Evolutionary conservation across 2,797 vertebrate genomes (phyloP).

Genomic region (Cryptoblepharus egeriae): DNA sequence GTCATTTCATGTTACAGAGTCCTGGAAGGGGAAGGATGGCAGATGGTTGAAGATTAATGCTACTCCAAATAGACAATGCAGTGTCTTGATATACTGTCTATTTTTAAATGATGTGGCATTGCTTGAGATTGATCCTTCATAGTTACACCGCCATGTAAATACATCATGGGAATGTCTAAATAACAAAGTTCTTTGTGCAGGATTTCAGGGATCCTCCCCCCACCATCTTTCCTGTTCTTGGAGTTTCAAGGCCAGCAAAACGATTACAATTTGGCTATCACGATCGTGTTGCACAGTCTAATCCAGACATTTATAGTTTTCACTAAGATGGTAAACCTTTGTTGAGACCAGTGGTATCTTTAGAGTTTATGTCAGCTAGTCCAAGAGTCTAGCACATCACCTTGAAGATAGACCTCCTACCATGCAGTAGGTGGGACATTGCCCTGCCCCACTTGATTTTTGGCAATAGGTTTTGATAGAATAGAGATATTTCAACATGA

Average conservation of each 20-base stretch:
- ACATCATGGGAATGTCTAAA: not conserved
- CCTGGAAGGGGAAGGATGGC: constrained; percentile 1
- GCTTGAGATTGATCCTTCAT: constrained; percentile 27
- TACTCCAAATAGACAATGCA: constrained; percentile 1
- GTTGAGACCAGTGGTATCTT: too few species aligned
- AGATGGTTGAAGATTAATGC: constrained; percentile 15
- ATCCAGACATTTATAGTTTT: not conserved
- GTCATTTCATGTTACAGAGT: not conserved
- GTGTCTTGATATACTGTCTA: not conserved
- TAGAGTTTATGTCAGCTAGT: too few species aligned
- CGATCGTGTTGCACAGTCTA: constrained; percentile 8
- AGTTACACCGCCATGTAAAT: not conserved
- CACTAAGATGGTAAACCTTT: too few species aligned
- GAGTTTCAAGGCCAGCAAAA: not conserved
- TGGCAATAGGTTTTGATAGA: too few species aligned
- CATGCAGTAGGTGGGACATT: too few species aligned
- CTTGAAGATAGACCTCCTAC: too few species aligned
- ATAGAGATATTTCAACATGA: too few species aligned
- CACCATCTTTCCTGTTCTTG: not conserved
- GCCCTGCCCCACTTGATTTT: too few species aligned
- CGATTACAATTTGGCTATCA: constrained; percentile 5
- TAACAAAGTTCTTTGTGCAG: not conserved
- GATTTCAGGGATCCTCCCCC: not conserved
- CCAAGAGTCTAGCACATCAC: too few species aligned
- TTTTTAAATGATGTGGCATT: constrained; percentile 6